A percentile compares a stretch with the other conserved stretches of the same genome.
These are phyloP conservation scores for Nomada flava DNA, from an alignment of 2,888 invertebrate species.

Conservation along the genomic window DNA sequence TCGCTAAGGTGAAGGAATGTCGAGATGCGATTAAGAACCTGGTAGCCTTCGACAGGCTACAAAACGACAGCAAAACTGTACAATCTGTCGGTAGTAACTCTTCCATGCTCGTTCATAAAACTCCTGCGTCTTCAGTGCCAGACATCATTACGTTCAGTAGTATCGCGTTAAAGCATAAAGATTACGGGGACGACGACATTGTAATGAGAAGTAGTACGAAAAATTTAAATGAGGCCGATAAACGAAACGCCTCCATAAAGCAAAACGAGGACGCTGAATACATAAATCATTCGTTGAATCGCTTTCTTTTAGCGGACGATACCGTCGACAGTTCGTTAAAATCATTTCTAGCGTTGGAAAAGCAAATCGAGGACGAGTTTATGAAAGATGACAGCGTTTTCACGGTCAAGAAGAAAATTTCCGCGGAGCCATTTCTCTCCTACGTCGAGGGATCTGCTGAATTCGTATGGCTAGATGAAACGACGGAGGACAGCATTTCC, in stretches of 20 bases:
- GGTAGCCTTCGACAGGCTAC: slow-evolving; percentile 20
- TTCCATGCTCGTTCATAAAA: neutral
- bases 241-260: no score
- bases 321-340: slow-evolving; percentile 15
- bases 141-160: slow-evolving; percentile 23
- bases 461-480: slow-evolving; percentile 32
- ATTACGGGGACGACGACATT: neutral
- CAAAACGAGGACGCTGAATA: no score
- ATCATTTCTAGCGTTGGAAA: slow-evolving; percentile 29
- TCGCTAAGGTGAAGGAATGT: slow-evolving; percentile 43
- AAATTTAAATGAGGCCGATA: neutral
- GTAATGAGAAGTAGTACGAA: neutral
- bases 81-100: neutral
- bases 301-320: neutral
- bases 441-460: slow-evolving; percentile 18
- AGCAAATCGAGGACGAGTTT: slow-evolving; percentile 9
- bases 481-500: slow-evolving; percentile 8
- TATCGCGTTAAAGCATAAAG: slow-evolving; percentile 8
- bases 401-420: slow-evolving; percentile 39
- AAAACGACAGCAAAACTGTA: neutral
- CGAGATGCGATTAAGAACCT: slow-evolving; percentile 28
- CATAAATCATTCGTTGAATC: neutral
- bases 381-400: neutral
- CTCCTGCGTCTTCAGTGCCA: slow-evolving; percentile 18
- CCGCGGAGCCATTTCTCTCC: slow-evolving; percentile 43